Percentiles rank a stretch among this genome's conserved stretches.
These are phyloP conservation scores for Fukomys damarensis DNA, from an alignment of 2,113 vertebrate genomes.

Conservation along the genomic window DNA sequence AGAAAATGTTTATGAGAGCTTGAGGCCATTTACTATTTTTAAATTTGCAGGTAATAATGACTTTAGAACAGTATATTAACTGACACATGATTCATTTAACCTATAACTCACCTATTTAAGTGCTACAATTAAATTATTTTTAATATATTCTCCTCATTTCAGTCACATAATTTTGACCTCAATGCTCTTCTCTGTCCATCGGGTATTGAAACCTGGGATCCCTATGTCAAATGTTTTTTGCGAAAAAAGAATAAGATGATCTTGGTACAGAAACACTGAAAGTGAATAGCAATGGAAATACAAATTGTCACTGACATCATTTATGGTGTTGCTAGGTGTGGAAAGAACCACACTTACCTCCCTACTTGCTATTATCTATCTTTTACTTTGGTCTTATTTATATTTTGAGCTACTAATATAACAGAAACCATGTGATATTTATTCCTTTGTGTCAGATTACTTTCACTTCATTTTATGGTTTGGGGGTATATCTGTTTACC, in stretches of 20 bases:
- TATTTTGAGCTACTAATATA: background rate
- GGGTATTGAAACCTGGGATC: background rate
- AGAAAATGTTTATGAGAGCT: background rate
- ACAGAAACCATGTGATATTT: background rate
- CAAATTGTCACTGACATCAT: background rate
- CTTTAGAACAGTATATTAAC: background rate
- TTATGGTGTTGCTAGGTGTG: background rate
- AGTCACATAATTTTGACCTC: background rate
- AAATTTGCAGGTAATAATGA: background rate
- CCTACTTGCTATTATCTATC: background rate
- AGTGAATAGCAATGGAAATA: slow-evolving; percentile 20
- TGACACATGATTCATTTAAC: background rate
- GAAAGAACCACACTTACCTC: background rate
- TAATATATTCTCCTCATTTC: background rate
- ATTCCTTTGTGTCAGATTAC: background rate
- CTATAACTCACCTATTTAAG: background rate
- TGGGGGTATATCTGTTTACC: background rate
- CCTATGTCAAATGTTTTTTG: background rate
- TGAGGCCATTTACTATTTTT: background rate
- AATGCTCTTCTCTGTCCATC: background rate
- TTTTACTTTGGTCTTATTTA: background rate
- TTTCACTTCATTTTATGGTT: background rate
- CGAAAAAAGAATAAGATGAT: background rate
- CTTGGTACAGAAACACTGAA: background rate
- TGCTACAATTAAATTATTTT: background rate